Evolutionary conservation across 2,113 vertebrate species (phyloP).

Genomic region (Meriones unguiculatus): DNA sequence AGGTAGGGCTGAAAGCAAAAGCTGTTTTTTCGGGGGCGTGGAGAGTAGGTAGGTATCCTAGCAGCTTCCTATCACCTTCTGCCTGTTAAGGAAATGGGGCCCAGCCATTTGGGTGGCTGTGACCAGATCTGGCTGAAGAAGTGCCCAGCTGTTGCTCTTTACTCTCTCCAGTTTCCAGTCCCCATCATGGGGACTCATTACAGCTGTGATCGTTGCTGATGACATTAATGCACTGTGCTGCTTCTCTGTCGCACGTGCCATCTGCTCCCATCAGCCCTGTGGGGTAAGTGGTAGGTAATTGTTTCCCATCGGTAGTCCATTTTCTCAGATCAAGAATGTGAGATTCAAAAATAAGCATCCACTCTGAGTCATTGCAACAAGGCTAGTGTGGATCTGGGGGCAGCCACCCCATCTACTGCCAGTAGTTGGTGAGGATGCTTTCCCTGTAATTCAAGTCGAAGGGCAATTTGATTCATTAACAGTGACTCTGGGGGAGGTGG

Average conservation of each 20-base stretch:
- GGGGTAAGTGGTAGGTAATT: slow-evolving; percentile 83
- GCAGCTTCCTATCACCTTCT: slow-evolving; percentile 8
- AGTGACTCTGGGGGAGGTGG: slow-evolving; percentile 56
- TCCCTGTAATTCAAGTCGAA: slow-evolving; percentile 70
- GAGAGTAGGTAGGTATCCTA: not conserved
- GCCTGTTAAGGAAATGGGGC: slow-evolving; percentile 65
- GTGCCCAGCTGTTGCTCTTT: slow-evolving; percentile 80
- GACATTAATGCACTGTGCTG: slow-evolving; percentile 80
- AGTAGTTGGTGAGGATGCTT: slow-evolving; percentile 57
- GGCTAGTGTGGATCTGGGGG: slow-evolving; percentile 65
- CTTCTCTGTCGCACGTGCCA: slow-evolving; percentile 72
- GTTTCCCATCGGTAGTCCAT: slow-evolving; percentile 82
- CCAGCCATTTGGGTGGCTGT: slow-evolving; percentile 69
- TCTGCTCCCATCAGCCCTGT: slow-evolving; percentile 82
- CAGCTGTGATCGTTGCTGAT: slow-evolving; percentile 81
- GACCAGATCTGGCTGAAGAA: slow-evolving; percentile 76
- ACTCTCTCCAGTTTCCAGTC: slow-evolving; percentile 68
- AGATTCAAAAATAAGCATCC: slow-evolving; percentile 81
- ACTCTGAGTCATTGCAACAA: slow-evolving; percentile 61
- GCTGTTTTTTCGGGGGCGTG: not conserved
- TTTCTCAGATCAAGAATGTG: slow-evolving; percentile 78
- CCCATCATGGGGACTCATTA: slow-evolving; percentile 77
- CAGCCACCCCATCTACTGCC: slow-evolving; percentile 72
- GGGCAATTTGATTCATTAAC: slow-evolving; percentile 82
- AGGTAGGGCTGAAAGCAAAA: slow-evolving; percentile 30